Base-by-base conservation (phyloP, 2,113 vertebrate species). In the Dryoscopus gambensis region DNA sequence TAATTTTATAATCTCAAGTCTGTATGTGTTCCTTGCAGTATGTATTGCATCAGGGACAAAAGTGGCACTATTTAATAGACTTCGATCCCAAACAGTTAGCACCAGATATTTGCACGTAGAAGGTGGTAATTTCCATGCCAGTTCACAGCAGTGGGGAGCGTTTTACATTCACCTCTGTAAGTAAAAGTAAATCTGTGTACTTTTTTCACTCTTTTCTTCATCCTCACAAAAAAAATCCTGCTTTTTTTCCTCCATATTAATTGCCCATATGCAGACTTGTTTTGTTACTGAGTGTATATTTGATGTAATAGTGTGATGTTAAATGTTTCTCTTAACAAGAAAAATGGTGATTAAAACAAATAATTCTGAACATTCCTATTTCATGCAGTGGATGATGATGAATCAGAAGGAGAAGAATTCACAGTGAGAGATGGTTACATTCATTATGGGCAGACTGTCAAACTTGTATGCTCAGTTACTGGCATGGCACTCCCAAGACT, bases 41-140 rank as follows among this genome's bases (percentile, higher is more conserved):
- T 99, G 99, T 97, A 99, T 99, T 94, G 99, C 99, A 21, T 99
- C 99, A 91, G 99, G 99, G 97, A 99, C 99, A 93, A 99, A 99
- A 98, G 99, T 99, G 98, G 99, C 99, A 84, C 98, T 99, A 95
- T 99, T 99, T 98, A 99, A 99, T 98, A 98, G 99, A 91, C 99
- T 99, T 96, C 98, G 99, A 88, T 99, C 99, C 57, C 99, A 99
- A 97, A 99, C 99, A 28, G 99, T 99, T 97, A 99, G 99, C 97
- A 99, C 99, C 59, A 98, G 99, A 96, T 99, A 99, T 96, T 98
- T 99, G 71, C 99, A 99, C 53, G 99, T 99, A 96, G 99, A 99
- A 98, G 99, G 99, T 33, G 99, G 99, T 40, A 99, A 99, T 97
- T 99, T 99, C 83, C 99, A 99, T 93, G 99, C 99, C 98, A 99